Evolutionary conservation across 2,888 invertebrate species (phyloP).

Genomic region (Nymphalis urticae): DNA sequence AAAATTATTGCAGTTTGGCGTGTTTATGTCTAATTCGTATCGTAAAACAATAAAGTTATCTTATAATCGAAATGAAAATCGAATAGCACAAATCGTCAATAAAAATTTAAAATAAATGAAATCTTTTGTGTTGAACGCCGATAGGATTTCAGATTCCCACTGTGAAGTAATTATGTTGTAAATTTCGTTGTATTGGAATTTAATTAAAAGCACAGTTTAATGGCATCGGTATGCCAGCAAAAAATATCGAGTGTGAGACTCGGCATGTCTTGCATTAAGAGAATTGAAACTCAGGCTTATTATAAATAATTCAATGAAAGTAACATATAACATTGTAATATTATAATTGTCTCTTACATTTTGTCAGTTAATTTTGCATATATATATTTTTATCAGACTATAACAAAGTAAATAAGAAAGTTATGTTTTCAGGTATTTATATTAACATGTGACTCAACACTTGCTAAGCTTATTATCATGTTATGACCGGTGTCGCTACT

Average conservation of each 20-base stretch:
- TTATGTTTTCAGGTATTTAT: too few species aligned
- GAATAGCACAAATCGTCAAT: neutral
- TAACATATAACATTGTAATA: too few species aligned
- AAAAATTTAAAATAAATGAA: constrained; percentile 43
- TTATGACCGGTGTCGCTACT: too few species aligned
- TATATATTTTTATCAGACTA: too few species aligned
- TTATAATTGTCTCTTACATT: too few species aligned
- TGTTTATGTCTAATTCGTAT: constrained; percentile 26
- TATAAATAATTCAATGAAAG: too few species aligned
- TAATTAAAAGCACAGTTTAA: constrained; percentile 46
- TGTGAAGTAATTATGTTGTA: constrained; percentile 40
- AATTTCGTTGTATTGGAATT: constrained; percentile 40
- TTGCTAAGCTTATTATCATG: too few species aligned
- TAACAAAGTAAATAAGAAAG: too few species aligned
- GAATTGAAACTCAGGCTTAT: neutral
- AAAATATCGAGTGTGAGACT: constrained; percentile 12
- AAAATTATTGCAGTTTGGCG: too few species aligned
- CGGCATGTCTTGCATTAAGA: neutral
- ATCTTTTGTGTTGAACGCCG: constrained; percentile 42
- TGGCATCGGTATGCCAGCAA: neutral
- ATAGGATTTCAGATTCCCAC: constrained; percentile 21
- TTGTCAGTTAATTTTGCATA: too few species aligned
- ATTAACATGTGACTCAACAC: too few species aligned
- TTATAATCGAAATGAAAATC: constrained; percentile 57
- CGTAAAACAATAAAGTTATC: constrained; percentile 58